These are phyloP conservation scores for Penaeus japonicus DNA, from an alignment of 1,140 invertebrate species.

Conservation along the genomic window DNA sequence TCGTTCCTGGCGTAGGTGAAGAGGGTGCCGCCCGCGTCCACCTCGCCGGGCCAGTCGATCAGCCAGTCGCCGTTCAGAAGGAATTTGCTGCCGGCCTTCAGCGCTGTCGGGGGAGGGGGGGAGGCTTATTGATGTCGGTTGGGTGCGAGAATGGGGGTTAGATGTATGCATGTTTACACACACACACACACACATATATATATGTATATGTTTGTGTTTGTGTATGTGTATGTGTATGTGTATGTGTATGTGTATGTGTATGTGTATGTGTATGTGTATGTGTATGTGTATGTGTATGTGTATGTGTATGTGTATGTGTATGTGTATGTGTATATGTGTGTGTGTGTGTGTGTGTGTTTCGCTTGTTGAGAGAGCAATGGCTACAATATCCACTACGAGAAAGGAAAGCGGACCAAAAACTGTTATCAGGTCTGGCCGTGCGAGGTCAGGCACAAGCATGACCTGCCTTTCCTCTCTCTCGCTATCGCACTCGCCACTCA, in stretches of 20 bases:
- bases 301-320: conserved; percentile 32
- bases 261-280: conserved; percentile 23
- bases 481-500: no score
- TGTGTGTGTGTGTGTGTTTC: background rate
- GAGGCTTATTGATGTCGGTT: background rate
- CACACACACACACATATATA: background rate
- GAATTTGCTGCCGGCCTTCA: conserved; percentile 60
- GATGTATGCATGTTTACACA: background rate
- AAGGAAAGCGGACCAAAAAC: no score
- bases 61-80: conserved; percentile 61
- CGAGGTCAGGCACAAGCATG: no score
- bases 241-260: conserved; percentile 21
- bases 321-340: conserved; percentile 32
- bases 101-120: conserved; percentile 37
- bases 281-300: conserved; percentile 33
- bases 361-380: no score
- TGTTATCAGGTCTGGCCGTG: no score
- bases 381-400: no score
- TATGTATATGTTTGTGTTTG: no score
- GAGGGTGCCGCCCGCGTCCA: conserved; percentile 62
- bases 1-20: conserved; percentile 61
- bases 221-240: background rate
- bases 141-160: background rate
- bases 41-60: conserved; percentile 61
- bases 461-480: no score